Evolutionary conservation across 1,140 invertebrate genomes (phyloP).

Genomic region (Drosophila elegans): DNA sequence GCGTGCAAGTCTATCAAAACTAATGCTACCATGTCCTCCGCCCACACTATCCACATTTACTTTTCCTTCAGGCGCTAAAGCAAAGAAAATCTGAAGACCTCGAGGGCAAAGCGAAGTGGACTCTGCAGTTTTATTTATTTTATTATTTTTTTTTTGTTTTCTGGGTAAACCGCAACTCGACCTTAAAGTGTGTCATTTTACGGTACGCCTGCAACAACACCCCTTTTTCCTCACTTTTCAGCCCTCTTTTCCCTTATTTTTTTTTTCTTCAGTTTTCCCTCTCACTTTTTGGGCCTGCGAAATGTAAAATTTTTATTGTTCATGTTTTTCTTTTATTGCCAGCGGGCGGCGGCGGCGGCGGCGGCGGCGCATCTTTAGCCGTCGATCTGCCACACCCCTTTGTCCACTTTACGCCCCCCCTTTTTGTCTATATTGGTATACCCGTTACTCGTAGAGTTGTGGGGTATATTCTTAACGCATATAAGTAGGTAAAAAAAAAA

Average conservation of each 20-base stretch:
- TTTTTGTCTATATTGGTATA: constrained; percentile 5
- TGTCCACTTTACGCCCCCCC: not conserved
- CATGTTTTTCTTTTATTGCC: constrained; percentile 75
- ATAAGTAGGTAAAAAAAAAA: too few relatives aligned
- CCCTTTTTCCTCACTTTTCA: not conserved
- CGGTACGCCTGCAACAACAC: not conserved
- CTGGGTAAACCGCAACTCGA: constrained; percentile 56
- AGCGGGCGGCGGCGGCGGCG: constrained; percentile 62
- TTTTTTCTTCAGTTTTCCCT: constrained; percentile 4
- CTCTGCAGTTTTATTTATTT: constrained; percentile 42
- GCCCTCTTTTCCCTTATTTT: too few relatives aligned
- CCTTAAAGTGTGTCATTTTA: constrained; percentile 76
- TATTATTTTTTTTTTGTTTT: constrained; percentile 28
- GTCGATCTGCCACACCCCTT: constrained; percentile 11
- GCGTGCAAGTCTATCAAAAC: constrained; percentile 78
- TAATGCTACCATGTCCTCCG: constrained; percentile 41
- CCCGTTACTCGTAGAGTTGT: not conserved
- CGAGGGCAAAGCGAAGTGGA: constrained; percentile 14
- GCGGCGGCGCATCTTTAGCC: constrained; percentile 55
- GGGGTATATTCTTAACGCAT: not conserved
- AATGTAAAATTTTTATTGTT: constrained; percentile 83
- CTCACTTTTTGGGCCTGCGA: constrained; percentile 48
- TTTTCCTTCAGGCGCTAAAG: not conserved
- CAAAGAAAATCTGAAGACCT: constrained; percentile 15
- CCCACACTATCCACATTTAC: constrained; percentile 4